Conservation (phyloP, 2,888 invertebrate genomes). For the Nasonovia ribisnigri region DNA sequence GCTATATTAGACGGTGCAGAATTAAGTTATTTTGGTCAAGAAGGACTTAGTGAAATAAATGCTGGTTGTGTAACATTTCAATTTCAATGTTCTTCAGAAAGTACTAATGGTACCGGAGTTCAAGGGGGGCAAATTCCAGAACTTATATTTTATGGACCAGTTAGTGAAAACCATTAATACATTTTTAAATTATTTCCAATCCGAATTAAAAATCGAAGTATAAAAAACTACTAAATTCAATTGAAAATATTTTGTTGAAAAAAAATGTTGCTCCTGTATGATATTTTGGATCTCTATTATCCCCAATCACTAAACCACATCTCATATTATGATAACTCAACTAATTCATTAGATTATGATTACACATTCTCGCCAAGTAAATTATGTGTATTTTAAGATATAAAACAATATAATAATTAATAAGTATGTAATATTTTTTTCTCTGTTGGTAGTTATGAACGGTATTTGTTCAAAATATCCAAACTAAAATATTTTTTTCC, state of each 20-base stretch:
- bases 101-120: constrained; percentile 97
- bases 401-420: background rate
- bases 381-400: background rate
- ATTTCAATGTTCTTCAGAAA: constrained; percentile 97
- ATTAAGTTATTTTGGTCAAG: constrained; percentile 96
- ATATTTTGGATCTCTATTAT: constrained; percentile 37
- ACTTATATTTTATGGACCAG: constrained; percentile 92
- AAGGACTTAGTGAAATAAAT: constrained; percentile 94
- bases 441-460: background rate
- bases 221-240: constrained; percentile 18
- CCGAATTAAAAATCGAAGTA: constrained; percentile 52
- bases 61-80: constrained; percentile 92
- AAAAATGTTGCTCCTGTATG: background rate
- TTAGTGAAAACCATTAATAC: constrained; percentile 61
- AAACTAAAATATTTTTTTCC: background rate
- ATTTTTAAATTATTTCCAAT: constrained; percentile 33
- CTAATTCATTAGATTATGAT: background rate
- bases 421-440: constrained; percentile 10
- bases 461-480: background rate
- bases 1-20: constrained; percentile 94
- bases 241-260: background rate
- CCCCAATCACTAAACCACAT: background rate
- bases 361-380: background rate
- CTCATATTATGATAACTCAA: constrained; percentile 7
- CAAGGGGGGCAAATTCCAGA: constrained; percentile 98